Base-by-base conservation (phyloP, 2,888 invertebrate species). In the Sepiola atlantica region DNA sequence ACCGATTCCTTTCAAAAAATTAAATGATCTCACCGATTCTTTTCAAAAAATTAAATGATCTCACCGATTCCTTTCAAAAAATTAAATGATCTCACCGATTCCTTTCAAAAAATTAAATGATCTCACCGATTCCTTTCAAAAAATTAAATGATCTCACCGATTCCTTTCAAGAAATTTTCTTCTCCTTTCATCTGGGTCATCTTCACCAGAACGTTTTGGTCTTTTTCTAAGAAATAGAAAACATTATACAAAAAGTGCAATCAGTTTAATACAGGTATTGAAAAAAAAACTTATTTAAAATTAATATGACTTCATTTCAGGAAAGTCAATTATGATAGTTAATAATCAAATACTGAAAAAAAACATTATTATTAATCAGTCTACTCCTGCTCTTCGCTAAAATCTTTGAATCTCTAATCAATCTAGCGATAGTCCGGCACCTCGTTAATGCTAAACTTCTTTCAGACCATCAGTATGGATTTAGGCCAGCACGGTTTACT, bases 1-100 rank as follows among this genome's bases (percentile, higher is more conserved):
- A 97, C 97, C 97, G 97, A 95, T 98, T 98, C 96, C 98, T 97
- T 96, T 98, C 98, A n/a, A 98, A 95, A 95, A 97, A 97, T 95
- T 97, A 16, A 20, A 32, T 2, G 10, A 57, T 32, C 94, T 95
- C 95, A 97, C 97, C 97, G 97, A 95, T 98, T 98, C 96, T 98
- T 97, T 96, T 98, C 98, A n/a, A 98, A 95, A 95, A 97, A 97
- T 95, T 97, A 16, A 20, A 32, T 2, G 10, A 57, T 32, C 94
- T 95, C 95, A 97, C 97, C 97, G 97, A 95, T 98, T 98, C 96
- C 98, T 97, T 96, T 98, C 98, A n/a, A 98, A 95, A 95, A 97
- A 97, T 95, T 97, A 16, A 20, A 32, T 2, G 10, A 57, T 32
- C 94, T 95, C 95, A 97, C 97, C 97, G 97, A 95, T 98, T 98